These are phyloP conservation scores for Heteromurus nitidus DNA, from an alignment of 2,888 invertebrate species.

Conservation along the genomic window DNA sequence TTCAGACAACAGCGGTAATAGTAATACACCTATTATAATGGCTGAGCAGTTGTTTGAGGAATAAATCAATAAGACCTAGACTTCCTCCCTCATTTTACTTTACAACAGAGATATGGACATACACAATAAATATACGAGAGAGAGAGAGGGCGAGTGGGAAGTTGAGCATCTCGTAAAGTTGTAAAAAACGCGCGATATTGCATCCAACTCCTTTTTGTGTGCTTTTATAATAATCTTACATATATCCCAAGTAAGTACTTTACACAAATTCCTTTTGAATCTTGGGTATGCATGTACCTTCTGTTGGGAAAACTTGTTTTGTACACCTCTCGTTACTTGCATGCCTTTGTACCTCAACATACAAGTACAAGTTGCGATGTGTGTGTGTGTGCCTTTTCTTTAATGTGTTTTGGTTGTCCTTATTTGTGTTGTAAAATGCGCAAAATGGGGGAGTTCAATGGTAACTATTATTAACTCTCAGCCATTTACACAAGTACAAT, in stretches of 20 bases:
- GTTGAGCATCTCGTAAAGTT: neutral
- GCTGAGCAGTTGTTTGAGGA: constrained; percentile 23
- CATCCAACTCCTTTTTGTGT: constrained; percentile 6
- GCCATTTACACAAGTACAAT: neutral
- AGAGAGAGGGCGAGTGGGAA: neutral
- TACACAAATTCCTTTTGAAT: too few relatives aligned
- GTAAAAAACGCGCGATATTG: neutral
- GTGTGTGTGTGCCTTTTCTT: too few relatives aligned
- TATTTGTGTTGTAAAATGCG: neutral
- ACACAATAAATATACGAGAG: neutral
- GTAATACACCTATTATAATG: constrained; percentile 33
- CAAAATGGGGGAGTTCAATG: neutral
- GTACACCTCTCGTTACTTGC: too few relatives aligned
- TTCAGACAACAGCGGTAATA: constrained; percentile 10
- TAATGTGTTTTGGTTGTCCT: neutral
- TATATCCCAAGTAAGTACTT: neutral
- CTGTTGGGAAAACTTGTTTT: too few relatives aligned
- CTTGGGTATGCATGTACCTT: too few relatives aligned
- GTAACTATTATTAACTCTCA: neutral
- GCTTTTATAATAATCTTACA: neutral
- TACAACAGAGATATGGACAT: neutral
- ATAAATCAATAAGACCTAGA: constrained; percentile 57
- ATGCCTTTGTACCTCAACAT: too few relatives aligned
- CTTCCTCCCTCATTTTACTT: constrained; percentile 36
- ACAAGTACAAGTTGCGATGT: too few relatives aligned